Percentiles rank a stretch among this genome's conserved stretches.
phyloP scores from a whole-genome alignment of 2,888 invertebrate genomes.

The Alcis repandata region DNA sequence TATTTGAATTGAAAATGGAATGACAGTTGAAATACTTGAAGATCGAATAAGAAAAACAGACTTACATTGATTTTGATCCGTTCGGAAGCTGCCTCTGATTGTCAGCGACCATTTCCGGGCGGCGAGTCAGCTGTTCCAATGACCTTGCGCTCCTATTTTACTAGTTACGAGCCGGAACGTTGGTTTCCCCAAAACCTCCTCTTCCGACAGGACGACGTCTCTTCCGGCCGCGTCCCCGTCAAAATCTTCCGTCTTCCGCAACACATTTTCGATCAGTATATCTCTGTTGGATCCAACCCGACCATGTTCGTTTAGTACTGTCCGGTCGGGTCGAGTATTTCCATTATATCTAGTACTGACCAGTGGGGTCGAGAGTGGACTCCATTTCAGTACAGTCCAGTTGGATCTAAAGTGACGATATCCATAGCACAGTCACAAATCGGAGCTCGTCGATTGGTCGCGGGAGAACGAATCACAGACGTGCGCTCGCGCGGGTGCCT shows the following conservation, averaged over 20 bases:
- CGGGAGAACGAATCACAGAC: conserved; percentile 54
- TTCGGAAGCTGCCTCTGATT: conserved; percentile 48
- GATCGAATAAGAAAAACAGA: conserved; percentile 47
- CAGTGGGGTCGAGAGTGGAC: conserved; percentile 76
- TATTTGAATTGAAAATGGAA: neutral
- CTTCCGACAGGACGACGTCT: conserved; percentile 82
- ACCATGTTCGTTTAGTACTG: conserved; percentile 75
- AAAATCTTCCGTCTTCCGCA: conserved; percentile 79
- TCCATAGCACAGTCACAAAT: conserved; percentile 75
- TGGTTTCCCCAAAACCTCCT: conserved; percentile 68
- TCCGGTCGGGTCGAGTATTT: conserved; percentile 75
- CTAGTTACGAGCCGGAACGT: conserved; percentile 74
- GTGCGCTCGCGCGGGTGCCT: conserved; percentile 70
- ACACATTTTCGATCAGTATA: conserved; percentile 82
- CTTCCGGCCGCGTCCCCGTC: conserved; percentile 78
- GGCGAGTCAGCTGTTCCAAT: conserved; percentile 81
- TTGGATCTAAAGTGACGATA: conserved; percentile 79
- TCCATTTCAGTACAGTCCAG: conserved; percentile 83
- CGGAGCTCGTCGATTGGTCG: conserved; percentile 41
- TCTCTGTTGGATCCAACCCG: conserved; percentile 81
- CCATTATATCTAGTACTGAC: conserved; percentile 72
- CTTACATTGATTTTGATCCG: conserved; percentile 62
- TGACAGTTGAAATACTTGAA: conserved; percentile 14
- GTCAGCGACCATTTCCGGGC: conserved; percentile 71
- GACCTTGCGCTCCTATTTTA: conserved; percentile 76